Evolutionary conservation across 2,113 vertebrate genomes (phyloP).

Genomic region (Bettongia penicillata): DNA sequence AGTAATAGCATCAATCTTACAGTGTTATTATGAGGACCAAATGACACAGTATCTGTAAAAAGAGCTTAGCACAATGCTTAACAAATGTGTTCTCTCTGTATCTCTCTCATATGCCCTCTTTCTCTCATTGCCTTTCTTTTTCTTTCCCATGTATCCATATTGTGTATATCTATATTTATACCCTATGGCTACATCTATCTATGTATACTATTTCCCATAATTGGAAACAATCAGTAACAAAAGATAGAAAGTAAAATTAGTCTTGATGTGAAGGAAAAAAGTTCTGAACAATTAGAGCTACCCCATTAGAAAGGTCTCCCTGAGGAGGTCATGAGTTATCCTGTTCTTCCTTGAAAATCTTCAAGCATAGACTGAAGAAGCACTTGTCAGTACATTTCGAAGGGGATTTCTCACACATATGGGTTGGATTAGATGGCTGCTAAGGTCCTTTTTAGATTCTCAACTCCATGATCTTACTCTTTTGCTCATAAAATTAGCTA

Average conservation of each 20-base stretch:
- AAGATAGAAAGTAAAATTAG: neutral
- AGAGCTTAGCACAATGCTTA: neutral
- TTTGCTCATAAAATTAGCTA: slow-evolving; percentile 53
- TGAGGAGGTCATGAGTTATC: neutral
- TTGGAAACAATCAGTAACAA: neutral
- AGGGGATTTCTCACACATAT: neutral
- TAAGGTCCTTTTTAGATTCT: neutral
- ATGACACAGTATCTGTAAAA: neutral
- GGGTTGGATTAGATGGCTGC: neutral
- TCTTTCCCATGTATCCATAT: neutral
- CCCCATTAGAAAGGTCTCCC: neutral
- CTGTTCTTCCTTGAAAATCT: neutral
- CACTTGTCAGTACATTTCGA: neutral
- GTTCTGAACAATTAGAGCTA: neutral
- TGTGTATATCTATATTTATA: neutral
- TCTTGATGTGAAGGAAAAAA: neutral
- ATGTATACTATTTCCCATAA: neutral
- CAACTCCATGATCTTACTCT: neutral
- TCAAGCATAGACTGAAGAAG: neutral
- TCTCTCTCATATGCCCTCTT: neutral
- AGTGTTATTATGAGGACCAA: neutral
- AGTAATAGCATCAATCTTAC: neutral
- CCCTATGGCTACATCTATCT: neutral
- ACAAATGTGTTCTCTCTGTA: neutral
- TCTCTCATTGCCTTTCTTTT: neutral